Evolutionary conservation across 2,888 invertebrate species (phyloP).

Genomic region (Mesodorylaimus sp.): DNA sequence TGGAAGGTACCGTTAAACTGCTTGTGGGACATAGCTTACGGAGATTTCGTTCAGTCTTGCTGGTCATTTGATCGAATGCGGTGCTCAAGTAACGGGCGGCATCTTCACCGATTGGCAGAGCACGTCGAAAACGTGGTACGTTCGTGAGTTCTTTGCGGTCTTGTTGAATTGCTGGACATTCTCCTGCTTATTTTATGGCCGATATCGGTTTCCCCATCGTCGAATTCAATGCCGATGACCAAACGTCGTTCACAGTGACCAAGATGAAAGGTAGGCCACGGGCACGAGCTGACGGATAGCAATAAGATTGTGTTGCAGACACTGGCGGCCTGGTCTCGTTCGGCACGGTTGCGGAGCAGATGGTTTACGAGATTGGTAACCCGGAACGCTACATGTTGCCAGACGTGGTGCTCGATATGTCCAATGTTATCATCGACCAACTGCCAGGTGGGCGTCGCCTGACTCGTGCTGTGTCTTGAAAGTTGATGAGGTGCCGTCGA

Average conservation of each 20-base stretch:
- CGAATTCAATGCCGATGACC: slow-evolving; percentile 32
- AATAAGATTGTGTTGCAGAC: slow-evolving; percentile 15
- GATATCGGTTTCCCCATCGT: slow-evolving; percentile 38
- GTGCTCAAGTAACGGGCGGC: slow-evolving; percentile 38
- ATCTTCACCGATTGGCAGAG: slow-evolving; percentile 38
- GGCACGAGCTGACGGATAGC: too few species aligned
- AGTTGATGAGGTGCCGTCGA: too few species aligned
- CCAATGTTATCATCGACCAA: slow-evolving; percentile 29
- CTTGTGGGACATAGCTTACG: neutral
- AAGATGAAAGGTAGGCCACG: slow-evolving; percentile 30
- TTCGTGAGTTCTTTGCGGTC: neutral
- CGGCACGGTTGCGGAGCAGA: slow-evolving; percentile 36
- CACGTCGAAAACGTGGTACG: slow-evolving; percentile 16
- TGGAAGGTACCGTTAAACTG: slow-evolving; percentile 29
- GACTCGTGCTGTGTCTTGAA: too few species aligned
- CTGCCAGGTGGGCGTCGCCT: too few species aligned
- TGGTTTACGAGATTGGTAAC: slow-evolving; percentile 38
- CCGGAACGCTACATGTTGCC: slow-evolving; percentile 36
- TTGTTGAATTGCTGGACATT: neutral
- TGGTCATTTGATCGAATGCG: slow-evolving; percentile 40
- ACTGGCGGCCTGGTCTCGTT: slow-evolving; percentile 36
- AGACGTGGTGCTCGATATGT: slow-evolving; percentile 38
- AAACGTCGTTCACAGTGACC: slow-evolving; percentile 29
- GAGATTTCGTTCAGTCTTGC: slow-evolving; percentile 30
- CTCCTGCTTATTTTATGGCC: slow-evolving; percentile 27